Percentiles rank a stretch among this genome's conserved stretches.
These are phyloP conservation scores for Pocillopora damicornis DNA, from an alignment of 64 coral and sea anemone species.

Conservation along the genomic window DNA sequence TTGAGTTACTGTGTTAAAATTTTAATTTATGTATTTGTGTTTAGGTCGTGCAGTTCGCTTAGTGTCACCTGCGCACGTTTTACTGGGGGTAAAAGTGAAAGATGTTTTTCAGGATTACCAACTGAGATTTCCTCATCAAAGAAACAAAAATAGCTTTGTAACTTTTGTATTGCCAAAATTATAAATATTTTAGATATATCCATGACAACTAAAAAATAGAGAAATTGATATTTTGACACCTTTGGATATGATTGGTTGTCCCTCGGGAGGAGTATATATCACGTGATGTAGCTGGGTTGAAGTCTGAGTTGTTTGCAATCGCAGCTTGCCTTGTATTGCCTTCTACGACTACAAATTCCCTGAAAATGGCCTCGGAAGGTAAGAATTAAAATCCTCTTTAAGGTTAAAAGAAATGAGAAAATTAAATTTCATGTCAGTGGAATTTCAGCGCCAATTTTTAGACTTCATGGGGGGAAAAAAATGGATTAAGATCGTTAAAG, in stretches of 20 bases:
- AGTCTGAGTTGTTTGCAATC: neutral
- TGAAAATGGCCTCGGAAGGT: conserved; percentile 22
- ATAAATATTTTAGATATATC: neutral
- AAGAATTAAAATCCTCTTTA: neutral
- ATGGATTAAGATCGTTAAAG: neutral
- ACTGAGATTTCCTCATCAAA: no score
- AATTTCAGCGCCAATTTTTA: neutral
- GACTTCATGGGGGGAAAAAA: neutral
- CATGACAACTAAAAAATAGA: neutral
- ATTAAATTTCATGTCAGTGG: neutral
- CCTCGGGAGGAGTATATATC: neutral
- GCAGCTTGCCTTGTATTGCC: neutral
- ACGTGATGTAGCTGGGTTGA: neutral
- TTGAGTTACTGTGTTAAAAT: no score
- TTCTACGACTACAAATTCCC: neutral
- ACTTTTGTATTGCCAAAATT: neutral
- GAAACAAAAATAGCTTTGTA: no score
- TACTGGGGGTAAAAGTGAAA: no score
- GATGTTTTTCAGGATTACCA: no score
- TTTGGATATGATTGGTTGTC: conserved; percentile 3
- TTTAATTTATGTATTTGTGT: no score
- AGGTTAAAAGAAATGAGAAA: neutral
- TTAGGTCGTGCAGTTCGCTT: no score
- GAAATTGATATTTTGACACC: neutral
- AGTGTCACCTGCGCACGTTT: no score